A percentile compares a stretch with the other conserved stretches of the same genome.
Evolutionary conservation across 2,888 invertebrate species (phyloP).

Genomic region (Apodemia mormo): DNA sequence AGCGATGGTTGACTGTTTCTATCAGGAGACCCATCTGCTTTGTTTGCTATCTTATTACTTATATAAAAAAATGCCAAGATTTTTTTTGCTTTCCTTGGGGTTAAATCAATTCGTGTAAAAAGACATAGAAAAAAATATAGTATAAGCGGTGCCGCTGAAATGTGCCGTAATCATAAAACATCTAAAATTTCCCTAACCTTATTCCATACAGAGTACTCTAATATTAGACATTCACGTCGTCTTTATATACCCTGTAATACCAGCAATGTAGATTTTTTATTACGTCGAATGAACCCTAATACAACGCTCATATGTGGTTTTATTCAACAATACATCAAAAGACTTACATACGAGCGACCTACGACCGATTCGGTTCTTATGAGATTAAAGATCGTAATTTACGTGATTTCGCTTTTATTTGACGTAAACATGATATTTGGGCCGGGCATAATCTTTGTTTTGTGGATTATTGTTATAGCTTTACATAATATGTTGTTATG

Average conservation of each 20-base stretch:
- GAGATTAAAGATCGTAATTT: conserved; percentile 59
- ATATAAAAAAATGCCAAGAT: no score
- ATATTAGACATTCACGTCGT: neutral
- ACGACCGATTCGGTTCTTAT: conserved; percentile 46
- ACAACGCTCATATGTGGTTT: conserved; percentile 47
- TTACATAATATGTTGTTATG: conserved; percentile 30
- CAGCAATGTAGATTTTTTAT: conserved; percentile 34
- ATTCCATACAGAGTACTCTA: neutral
- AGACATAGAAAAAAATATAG: no score
- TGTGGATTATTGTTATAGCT: conserved; percentile 40
- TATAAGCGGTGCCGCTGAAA: neutral
- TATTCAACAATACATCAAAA: conserved; percentile 71
- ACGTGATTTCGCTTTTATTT: conserved; percentile 59
- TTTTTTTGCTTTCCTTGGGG: no score
- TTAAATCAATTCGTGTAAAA: no score
- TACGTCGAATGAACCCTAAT: conserved; percentile 50
- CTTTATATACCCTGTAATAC: conserved; percentile 15
- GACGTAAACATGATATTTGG: conserved; percentile 66
- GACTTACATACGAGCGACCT: conserved; percentile 57
- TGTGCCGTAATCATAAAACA: neutral
- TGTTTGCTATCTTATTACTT: no score
- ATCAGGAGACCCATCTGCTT: no score
- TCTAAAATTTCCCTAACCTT: neutral
- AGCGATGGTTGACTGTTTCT: no score
- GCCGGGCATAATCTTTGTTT: conserved; percentile 35